A percentile compares a stretch with the other conserved stretches of the same genome.
Conservation (phyloP, 2,888 invertebrate species). For the Drosophila recens region DNA sequence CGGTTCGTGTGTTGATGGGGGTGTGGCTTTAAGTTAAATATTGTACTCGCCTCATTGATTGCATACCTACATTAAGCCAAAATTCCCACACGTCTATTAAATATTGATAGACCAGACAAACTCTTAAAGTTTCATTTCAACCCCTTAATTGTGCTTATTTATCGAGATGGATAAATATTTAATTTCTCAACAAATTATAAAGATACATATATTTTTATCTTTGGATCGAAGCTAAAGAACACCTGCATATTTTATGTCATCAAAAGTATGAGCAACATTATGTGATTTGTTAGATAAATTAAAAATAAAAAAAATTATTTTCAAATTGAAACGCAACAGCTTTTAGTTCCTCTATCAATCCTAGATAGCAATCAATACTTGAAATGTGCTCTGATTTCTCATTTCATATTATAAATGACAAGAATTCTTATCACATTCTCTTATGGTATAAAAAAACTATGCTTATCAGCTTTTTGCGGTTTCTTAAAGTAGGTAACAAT, state of each 20-base stretch:
- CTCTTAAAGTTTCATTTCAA: neutral
- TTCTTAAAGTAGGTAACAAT: slow-evolving; percentile 45
- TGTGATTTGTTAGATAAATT: too few species aligned
- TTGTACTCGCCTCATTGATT: slow-evolving; percentile 52
- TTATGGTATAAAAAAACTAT: neutral
- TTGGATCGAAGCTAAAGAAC: neutral
- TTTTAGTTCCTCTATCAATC: neutral
- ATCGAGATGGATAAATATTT: neutral
- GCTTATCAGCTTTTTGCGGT: slow-evolving; percentile 21
- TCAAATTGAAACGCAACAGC: neutral
- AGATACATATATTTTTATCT: neutral
- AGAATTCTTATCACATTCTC: neutral
- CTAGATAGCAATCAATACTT: slow-evolving; percentile 31
- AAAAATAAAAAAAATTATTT: neutral
- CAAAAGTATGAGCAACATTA: too few species aligned
- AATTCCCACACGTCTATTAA: slow-evolving; percentile 7
- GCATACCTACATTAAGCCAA: slow-evolving; percentile 8
- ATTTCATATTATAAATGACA: slow-evolving; percentile 29
- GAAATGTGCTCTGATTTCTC: slow-evolving; percentile 24
- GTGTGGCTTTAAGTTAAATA: slow-evolving; percentile 50
- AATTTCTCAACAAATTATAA: neutral
- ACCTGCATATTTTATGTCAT: too few species aligned
- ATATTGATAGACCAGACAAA: slow-evolving; percentile 5
- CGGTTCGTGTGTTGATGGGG: slow-evolving; percentile 15
- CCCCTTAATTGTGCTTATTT: neutral